Evolutionary conservation across 2,113 vertebrate genomes (phyloP).

Genomic region (Rallus limicola): DNA sequence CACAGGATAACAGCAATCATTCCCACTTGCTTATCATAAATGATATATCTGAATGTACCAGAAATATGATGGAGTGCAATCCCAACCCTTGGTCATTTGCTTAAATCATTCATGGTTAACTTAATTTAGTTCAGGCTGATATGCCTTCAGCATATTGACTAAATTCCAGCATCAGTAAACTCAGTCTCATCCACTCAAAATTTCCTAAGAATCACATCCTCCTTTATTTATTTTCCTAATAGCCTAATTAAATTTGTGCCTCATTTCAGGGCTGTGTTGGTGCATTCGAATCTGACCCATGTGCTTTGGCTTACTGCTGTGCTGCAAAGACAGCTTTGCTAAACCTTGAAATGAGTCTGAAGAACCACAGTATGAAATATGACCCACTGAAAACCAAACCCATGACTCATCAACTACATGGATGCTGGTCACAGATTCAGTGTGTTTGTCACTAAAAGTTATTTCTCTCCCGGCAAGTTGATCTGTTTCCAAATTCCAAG

Average conservation of each 20-base stretch:
- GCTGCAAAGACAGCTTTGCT: not conserved
- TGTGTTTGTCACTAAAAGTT: not conserved
- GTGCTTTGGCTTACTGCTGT: not conserved
- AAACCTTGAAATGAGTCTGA: not conserved
- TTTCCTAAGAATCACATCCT: not conserved
- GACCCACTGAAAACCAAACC: not conserved
- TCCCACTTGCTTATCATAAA: conserved; percentile 26
- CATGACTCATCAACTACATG: not conserved
- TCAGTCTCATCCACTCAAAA: not conserved
- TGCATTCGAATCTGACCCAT: not conserved
- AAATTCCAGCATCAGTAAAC: not conserved
- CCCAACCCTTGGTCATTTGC: not conserved
- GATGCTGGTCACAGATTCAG: not conserved
- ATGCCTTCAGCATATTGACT: not conserved
- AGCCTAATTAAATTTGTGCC: not conserved
- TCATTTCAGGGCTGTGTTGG: not conserved
- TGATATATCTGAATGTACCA: conserved; percentile 22
- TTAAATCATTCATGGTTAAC: not conserved
- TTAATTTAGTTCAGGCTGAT: conserved; percentile 26
- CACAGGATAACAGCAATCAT: not conserved
- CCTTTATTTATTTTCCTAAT: not conserved
- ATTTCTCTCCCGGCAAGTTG: not conserved
- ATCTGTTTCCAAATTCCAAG: not conserved
- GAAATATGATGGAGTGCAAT: conserved; percentile 11
- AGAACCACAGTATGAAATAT: not conserved